Evolutionary conservation across 2,113 vertebrate genomes (phyloP), one percentile per base, ranked within the genome.

Genomic region (Colius striatus): DNA sequence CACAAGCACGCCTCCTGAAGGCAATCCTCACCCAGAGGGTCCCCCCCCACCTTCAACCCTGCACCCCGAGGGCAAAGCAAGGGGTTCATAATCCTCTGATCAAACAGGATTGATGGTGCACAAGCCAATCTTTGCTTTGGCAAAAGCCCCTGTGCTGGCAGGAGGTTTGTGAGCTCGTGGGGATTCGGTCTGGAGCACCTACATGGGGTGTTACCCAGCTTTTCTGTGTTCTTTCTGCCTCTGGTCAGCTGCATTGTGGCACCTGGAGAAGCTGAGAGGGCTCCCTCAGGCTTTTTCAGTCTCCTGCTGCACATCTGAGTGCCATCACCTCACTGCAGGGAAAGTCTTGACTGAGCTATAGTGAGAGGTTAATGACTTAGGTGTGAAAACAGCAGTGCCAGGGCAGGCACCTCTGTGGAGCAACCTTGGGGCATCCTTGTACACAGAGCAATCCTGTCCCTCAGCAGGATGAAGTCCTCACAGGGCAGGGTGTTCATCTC

Each of bases 1-100:
- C 94, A 94, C 97, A 97, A 95, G 93, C 63, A 96, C 81, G 78
- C 97, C 97, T 92, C 87, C 97, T 96, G 74, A 95, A 95, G 97
- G 97, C 87, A 68, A 50, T 17, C 7, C 29, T 8, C 5, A 26
- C 9, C 2, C 43, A 0, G 18, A 30, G 30, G 43, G 20, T 8
- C 17, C 30, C 22, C 17, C 10, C 21, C n/a, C n/a, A n/a, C n/a
- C n/a, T n/a, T n/a, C n/a, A n/a, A n/a, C n/a, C n/a, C 23, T 1
- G 0, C 11, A 10, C 48, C 66, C 77, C 18, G 2, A 22, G 25
- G 11, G 11, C 4, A 41, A 45, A 9, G 16, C 1, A 11, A 34
- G 23, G 13, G 6, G 9, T 47, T 43, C 30, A 16, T 4, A 0
- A 32, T 34, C 19, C 65, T 48, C 66, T 45, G 67, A 4, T 14